Base-by-base conservation (phyloP, 2,888 invertebrate genomes). In the Trissonchulus sp. region DNA sequence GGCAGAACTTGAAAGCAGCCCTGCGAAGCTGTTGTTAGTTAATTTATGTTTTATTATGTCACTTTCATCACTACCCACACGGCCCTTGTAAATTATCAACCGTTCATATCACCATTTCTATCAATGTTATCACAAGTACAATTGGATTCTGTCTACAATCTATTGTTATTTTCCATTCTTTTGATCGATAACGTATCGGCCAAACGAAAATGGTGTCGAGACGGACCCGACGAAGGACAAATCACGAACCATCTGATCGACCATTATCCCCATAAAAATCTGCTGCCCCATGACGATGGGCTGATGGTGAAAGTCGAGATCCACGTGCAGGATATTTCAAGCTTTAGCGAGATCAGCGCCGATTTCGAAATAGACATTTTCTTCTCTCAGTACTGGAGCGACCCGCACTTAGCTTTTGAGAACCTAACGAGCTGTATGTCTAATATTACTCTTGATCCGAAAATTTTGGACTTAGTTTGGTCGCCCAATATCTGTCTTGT, bases 121-220 rank as follows among this genome's bases (percentile, higher is more conserved):
- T n/a, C n/a, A n/a, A n/a, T n/a, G n/a, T n/a, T n/a, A n/a, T n/a
- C n/a, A n/a, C n/a, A n/a, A n/a, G n/a, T n/a, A n/a, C n/a, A n/a
- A n/a, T n/a, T n/a, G n/a, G n/a, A n/a, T n/a, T n/a, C n/a, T n/a
- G n/a, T n/a, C n/a, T n/a, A n/a, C n/a, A n/a, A n/a, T n/a, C n/a
- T n/a, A n/a, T n/a, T n/a, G n/a, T n/a, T n/a, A n/a, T n/a, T n/a
- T n/a, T n/a, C n/a, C n/a, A n/a, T n/a, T n/a, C n/a, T n/a, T n/a
- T n/a, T n/a, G n/a, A n/a, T n/a, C n/a, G n/a, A n/a, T n/a, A n/a
- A n/a, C n/a, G n/a, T n/a, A n/a, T n/a, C n/a, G 48, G 90, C 90
- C 91, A 91, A 91, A 48, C 63, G 34, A 36, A 73, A 72, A 71
- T 63, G 34, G 72, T 71, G 37, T 72, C 31, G 33, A 74, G 71